Evolutionary conservation across 2,113 vertebrate genomes (phyloP).

Genomic region (Ailuropoda melanoleuca): DNA sequence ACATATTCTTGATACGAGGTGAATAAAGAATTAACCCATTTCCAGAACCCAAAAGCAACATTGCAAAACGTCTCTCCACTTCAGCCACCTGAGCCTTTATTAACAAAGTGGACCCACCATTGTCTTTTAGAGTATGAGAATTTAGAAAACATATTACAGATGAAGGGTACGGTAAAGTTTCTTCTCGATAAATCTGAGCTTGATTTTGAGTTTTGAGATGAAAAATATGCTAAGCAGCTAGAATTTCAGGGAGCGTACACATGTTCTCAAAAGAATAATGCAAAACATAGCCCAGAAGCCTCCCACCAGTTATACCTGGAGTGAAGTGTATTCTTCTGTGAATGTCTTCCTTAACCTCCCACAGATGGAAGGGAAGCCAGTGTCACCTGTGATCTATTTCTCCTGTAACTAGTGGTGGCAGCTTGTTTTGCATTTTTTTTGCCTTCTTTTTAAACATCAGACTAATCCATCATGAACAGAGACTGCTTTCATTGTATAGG

Average conservation of each 20-base stretch:
- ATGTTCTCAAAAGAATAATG: constrained; percentile 67
- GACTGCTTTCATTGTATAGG: constrained; percentile 66
- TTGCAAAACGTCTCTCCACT: neutral
- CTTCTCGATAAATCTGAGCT: neutral
- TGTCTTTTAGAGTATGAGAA: neutral
- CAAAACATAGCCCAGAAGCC: constrained; percentile 60
- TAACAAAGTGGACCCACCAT: neutral
- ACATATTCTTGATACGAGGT: neutral
- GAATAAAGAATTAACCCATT: neutral
- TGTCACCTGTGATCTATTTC: constrained; percentile 78
- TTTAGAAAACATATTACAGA: neutral
- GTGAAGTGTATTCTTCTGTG: constrained; percentile 52
- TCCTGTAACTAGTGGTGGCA: constrained; percentile 68
- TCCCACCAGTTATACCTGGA: constrained; percentile 50
- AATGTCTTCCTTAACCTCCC: constrained; percentile 73
- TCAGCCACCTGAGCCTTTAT: neutral
- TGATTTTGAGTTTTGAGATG: constrained; percentile 41
- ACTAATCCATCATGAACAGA: constrained; percentile 79
- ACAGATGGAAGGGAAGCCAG: constrained; percentile 68
- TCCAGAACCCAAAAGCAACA: neutral
- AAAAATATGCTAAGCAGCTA: constrained; percentile 50
- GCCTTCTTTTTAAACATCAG: constrained; percentile 78
- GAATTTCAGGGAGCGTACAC: constrained; percentile 35
- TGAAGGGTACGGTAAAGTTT: neutral
- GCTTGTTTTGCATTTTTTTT: constrained; percentile 76